Evolutionary conservation across 2,797 vertebrate species (phyloP), one percentile per base, ranked within the genome.

Genomic region (Poecile montanus): DNA sequence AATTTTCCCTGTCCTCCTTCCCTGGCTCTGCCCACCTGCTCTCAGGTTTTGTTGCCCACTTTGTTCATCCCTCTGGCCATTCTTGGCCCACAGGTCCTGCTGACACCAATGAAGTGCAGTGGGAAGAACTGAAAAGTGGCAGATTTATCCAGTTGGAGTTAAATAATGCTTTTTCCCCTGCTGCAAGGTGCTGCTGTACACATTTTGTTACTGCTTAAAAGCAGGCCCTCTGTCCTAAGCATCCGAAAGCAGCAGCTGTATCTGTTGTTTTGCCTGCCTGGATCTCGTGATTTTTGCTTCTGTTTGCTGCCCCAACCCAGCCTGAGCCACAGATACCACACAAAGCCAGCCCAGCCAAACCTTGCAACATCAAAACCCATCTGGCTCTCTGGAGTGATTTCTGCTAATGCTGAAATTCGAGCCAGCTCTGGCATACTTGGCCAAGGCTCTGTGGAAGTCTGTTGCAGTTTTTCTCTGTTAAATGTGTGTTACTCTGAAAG

Each of bases 341-440:
- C 18, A 75, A 86, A 84, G 34, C 45, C n/a, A 78, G 44, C 40
- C 88, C 19, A 77, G 62, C 53, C 68, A 93, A 36, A 13, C 47
- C 40, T 73, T 85, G 68, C 74, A 91, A 89, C 57, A 92, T 87
- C 80, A 91, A 79, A 94, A 70, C 36, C 7, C 32, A 58, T 70
- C 58, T 83, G 62, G 14, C 56, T 51, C 70, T 86, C 73, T 81
- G 83, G 79, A 91, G 79, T 51, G 42, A 78, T 79, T 92, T 65
- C 67, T 90, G 56, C 50, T 82, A 47, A 89, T 72, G 74, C 42
- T 94, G 94, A 95, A 96, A 95, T 29, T 13, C 38, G 84, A 96
- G 76, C 63, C 78, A 80, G 81, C 68, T 93, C 65, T 94, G 78
- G 70, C 63, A 72, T 76, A 80, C 17, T 53, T 80, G 70, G 85